phyloP scores from a whole-genome alignment of 2,797 vertebrate genomes.

The Columba guinea region DNA sequence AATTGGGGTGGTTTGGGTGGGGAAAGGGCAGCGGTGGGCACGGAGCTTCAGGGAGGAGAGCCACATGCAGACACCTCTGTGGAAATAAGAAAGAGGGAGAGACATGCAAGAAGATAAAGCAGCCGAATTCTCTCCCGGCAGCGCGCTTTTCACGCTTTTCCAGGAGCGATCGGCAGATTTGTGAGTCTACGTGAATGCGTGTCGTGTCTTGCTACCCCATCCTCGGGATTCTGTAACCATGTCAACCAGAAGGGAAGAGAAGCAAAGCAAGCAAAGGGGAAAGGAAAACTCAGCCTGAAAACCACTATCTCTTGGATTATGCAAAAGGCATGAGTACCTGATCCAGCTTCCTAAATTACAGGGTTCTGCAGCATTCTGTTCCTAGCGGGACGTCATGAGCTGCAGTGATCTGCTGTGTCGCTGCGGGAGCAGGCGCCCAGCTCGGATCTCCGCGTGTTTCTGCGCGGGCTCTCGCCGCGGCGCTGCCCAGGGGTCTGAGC shows the following conservation, averaged over 20 bases:
- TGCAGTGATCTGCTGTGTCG: constrained; percentile 48
- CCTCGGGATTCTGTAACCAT: constrained; percentile 59
- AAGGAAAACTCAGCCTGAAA: neutral
- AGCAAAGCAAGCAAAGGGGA: neutral
- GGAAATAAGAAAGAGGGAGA: neutral
- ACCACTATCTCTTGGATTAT: constrained; percentile 12
- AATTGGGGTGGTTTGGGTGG: neutral
- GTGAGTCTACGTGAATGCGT: neutral
- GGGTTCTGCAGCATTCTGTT: constrained; percentile 18
- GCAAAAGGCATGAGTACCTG: constrained; percentile 36
- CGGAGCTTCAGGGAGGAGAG: neutral
- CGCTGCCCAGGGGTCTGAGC: neutral
- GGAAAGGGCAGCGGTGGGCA: neutral
- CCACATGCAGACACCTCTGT: neutral
- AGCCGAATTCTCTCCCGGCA: neutral
- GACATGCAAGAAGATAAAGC: neutral
- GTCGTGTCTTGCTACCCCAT: neutral
- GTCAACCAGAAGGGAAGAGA: constrained; percentile 47
- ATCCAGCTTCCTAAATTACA: constrained; percentile 24
- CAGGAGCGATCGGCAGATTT: neutral
- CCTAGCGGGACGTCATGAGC: constrained; percentile 43
- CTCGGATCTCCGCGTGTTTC: neutral
- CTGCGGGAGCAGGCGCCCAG: constrained; percentile 46
- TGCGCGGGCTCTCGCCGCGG: neutral
- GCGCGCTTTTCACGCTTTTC: neutral